Base-by-base conservation (phyloP, 2,113 vertebrate species). In the Laterallus jamaicensis region DNA sequence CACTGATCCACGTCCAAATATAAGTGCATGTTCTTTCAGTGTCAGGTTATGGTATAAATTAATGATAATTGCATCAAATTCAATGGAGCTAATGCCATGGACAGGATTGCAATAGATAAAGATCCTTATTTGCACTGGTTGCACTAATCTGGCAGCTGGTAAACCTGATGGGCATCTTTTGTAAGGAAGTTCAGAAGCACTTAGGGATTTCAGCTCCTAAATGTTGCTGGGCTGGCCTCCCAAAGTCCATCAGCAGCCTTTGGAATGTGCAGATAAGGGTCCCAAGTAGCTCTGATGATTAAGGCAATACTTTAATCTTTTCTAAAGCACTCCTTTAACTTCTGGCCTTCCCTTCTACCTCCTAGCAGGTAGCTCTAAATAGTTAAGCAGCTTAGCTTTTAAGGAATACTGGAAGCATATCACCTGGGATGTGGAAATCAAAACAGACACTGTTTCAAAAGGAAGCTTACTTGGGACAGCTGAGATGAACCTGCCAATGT, bases 181-280 rank as follows among this genome's bases (percentile, higher is more conserved):
- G 17, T 49, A 69, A 84, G 80, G 60, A 84, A 81, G 54, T 5
- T 84, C 56, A 81, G 44, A 84, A 66, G 69, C 31, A 64, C n/a
- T 78, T 71, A 69, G 28, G 32, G 35, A 81, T 90, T 77, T 92
- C 59, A 78, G 31, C 35, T 90, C 63, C 35, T 70, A 55, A 80
- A 49, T 49, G 21, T 67, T 69, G n/a, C 54, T 90, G 92, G 84
- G 73, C 85, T 95, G 80, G 50, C 91, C 94, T 95, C 90, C 80
- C 69, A 37, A 91, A 84, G 42, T 56, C 82, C 79, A 79, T 81
- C 82, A 79, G 54, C 79, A 84, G 85, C 49, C 69, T 83, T 84
- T 82, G 54, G 52, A 91, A 62, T 4, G 54, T 35, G 37, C 44
- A 54, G 25, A 50, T 5, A 60, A 16, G 35, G 44, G 24, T 86